phyloP scores from a whole-genome alignment of 2,113 vertebrate genomes.

The Takifugu flavidus region DNA sequence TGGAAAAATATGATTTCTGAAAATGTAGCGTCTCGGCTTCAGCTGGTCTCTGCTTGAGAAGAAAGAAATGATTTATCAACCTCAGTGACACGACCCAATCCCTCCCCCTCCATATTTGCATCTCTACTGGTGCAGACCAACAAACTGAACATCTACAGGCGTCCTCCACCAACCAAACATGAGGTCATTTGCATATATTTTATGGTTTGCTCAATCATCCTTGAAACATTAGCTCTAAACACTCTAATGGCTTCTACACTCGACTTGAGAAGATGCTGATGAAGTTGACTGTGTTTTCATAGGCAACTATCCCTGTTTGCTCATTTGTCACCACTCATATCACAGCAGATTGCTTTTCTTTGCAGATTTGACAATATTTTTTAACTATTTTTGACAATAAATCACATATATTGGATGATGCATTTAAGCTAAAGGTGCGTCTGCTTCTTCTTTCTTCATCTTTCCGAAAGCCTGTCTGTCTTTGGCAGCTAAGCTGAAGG shows the following conservation, averaged over 20 bases:
- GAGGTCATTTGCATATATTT: conserved; percentile 4
- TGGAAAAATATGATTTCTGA: background rate
- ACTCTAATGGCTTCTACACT: background rate
- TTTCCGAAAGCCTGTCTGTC: conserved; percentile 15
- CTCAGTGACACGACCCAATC: background rate
- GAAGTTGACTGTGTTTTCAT: conserved; percentile 39
- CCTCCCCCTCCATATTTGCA: conserved; percentile 14
- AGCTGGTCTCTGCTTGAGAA: too few species aligned
- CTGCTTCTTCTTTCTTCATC: conserved; percentile 4
- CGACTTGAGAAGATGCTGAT: conserved; percentile 15
- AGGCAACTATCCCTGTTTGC: conserved; percentile 32
- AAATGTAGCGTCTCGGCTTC: background rate
- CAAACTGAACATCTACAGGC: conserved; percentile 18
- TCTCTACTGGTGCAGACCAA: conserved; percentile 13
- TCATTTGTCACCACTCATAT: conserved; percentile 26
- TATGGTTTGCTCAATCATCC: conserved; percentile 12
- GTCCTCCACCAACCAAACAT: background rate
- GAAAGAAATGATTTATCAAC: background rate
- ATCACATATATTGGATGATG: conserved; percentile 7
- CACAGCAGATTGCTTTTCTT: background rate
- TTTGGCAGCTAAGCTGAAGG: conserved; percentile 46
- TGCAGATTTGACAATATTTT: background rate
- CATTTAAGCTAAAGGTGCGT: background rate
- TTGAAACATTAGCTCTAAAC: background rate
- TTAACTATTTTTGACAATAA: background rate